Evolutionary conservation across 2,888 invertebrate genomes (phyloP), one percentile per base, ranked within the genome.

Genomic region (Torymus texanus): DNA sequence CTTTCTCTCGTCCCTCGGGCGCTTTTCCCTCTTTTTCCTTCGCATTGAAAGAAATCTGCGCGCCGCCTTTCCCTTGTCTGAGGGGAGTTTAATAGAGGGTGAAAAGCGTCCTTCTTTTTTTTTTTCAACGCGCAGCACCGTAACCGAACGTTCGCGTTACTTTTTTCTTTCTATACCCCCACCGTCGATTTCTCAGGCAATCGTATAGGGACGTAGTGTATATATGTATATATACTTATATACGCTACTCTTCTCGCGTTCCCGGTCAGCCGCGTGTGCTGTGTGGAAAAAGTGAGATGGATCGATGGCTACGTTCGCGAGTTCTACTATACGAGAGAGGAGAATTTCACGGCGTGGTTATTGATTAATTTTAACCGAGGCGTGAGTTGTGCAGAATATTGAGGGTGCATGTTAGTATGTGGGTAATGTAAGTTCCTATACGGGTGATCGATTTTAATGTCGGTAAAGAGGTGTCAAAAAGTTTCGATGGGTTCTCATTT

Each of bases 31-130:
- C 67, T 78, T 84, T 83, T 77, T 82, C 82, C 81, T 79, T 81
- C 81, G 75, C 5, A n/a, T 24, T 29, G 41, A 56, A 72, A 75
- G 75, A 75, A 78, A 80, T 78, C 77, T 61, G 63, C 68, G 59
- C 29, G 85, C 92, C 92, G 92, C 92, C 92, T 92, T 92, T 92
- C 91, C 91, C 92, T 91, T 92, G 92, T 92, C 91, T 88, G 84
- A 83, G 10, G 85, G 87, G 87, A 87, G 88, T 88, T 90, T 90
- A 89, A 90, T 89, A 90, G 90, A 90, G 90, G 90, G 88, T 90
- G 88, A 90, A 90, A 90, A 81, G 82, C 85, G 82, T 83, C 79
- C 65, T 82, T 81, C 83, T 84, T 85, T 84, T 81, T 72, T 75
- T 81, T 82, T 81, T 78, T 78, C 67, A 79, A 70, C 61, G 10